These are phyloP conservation scores for Poecilia latipinna DNA, from an alignment of 2,113 vertebrate genomes.

Conservation along the genomic window DNA sequence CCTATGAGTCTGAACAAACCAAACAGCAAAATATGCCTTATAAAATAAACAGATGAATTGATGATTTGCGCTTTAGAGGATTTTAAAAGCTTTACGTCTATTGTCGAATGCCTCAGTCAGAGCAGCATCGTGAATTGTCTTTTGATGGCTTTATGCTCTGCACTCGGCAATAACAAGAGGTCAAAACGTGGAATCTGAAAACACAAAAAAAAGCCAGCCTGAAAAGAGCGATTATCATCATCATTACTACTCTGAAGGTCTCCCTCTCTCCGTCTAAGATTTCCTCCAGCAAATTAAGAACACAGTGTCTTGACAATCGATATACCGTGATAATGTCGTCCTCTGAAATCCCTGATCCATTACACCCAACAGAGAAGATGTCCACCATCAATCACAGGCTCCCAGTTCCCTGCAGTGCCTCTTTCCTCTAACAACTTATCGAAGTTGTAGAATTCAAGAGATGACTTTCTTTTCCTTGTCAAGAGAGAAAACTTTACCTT, in stretches of 20 bases:
- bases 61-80: not conserved
- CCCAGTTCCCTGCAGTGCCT: too few species aligned
- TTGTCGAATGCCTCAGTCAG: not conserved
- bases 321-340: not conserved
- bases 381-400: not conserved
- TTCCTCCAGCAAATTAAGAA: constrained; percentile 3
- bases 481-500: not conserved
- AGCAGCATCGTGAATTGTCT: not conserved
- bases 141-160: not conserved
- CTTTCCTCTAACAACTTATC: not conserved
- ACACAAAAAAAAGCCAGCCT: not conserved
- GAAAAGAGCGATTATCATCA: not conserved
- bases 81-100: not conserved
- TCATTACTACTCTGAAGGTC: not conserved
- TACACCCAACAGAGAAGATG: not conserved
- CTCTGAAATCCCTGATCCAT: not conserved
- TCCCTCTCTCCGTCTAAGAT: not conserved
- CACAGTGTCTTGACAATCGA: not conserved
- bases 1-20: too few species aligned
- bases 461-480: not conserved
- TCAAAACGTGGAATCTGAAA: not conserved
- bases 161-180: not conserved
- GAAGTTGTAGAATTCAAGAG: not conserved
- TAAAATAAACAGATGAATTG: not conserved
- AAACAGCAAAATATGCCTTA: too few species aligned